Percentiles rank a stretch among this genome's conserved stretches.
phyloP scores from a whole-genome alignment of 2,797 vertebrate genomes.

The Anableps anableps region DNA sequence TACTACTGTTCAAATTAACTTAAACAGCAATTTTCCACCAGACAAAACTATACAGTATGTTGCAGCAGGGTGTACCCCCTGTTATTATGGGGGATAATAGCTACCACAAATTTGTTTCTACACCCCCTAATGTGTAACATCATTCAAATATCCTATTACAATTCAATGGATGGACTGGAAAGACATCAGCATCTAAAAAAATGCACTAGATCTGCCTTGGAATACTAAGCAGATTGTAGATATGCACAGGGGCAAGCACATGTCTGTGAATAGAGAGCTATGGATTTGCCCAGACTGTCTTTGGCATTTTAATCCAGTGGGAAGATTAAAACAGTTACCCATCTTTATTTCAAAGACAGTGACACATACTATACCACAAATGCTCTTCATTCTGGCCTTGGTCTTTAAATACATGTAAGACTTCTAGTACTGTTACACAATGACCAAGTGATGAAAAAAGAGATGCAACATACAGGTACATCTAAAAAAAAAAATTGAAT shows the following conservation, averaged over 20 bases:
- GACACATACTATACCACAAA: constrained; percentile 48
- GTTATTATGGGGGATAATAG: constrained; percentile 45
- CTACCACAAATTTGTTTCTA: constrained; percentile 49
- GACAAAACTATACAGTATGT: constrained; percentile 12
- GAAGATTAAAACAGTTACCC: constrained; percentile 78
- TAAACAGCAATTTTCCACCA: constrained; percentile 45
- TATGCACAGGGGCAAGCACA: constrained; percentile 72
- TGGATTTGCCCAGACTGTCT: constrained; percentile 76
- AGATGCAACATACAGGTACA: constrained; percentile 1
- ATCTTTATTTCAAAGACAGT: constrained; percentile 78
- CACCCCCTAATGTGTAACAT: constrained; percentile 61
- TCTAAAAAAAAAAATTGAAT: not conserved
- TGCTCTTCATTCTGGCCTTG: constrained; percentile 9
- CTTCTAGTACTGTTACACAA: constrained; percentile 7
- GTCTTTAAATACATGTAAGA: constrained; percentile 14
- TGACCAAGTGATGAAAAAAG: not conserved
- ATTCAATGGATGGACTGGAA: constrained; percentile 77
- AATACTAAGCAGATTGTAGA: constrained; percentile 85
- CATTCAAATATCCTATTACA: constrained; percentile 76
- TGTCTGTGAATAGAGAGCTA: constrained; percentile 76
- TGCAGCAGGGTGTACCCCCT: constrained; percentile 28
- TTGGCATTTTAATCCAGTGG: constrained; percentile 80
- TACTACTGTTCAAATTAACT: constrained; percentile 33
- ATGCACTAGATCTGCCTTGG: constrained; percentile 80
- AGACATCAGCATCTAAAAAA: constrained; percentile 63